Evolutionary conservation across 2,113 vertebrate species (phyloP).

Genomic region (Nipponia nippon): DNA sequence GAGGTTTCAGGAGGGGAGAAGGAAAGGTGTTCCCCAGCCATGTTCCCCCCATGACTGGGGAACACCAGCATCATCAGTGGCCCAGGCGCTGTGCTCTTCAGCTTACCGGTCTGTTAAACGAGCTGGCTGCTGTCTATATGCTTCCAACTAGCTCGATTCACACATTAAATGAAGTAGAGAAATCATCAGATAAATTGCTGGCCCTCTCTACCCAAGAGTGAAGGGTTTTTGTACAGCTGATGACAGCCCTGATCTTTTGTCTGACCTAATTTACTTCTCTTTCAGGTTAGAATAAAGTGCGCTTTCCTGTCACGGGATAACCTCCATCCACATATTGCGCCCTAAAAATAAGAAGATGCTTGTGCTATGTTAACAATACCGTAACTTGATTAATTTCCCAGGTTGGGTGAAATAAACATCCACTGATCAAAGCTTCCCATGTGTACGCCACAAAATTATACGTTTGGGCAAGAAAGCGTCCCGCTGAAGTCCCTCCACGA

Average conservation of each 20-base stretch:
- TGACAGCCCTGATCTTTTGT: conserved; percentile 75
- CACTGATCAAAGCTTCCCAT: neutral
- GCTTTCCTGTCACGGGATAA: conserved; percentile 35
- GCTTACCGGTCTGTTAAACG: neutral
- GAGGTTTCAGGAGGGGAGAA: neutral
- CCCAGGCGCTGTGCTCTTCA: neutral
- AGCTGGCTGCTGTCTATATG: conserved; percentile 1
- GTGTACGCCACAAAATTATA: neutral
- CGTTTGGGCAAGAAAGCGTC: neutral
- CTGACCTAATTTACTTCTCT: conserved; percentile 81
- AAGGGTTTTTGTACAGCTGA: conserved; percentile 59
- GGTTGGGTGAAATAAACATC: neutral
- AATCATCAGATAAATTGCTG: conserved; percentile 73
- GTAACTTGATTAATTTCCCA: neutral
- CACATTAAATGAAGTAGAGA: conserved; percentile 67
- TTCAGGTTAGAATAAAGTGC: conserved; percentile 68
- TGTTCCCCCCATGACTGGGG: neutral
- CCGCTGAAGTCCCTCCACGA: neutral
- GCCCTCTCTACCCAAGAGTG: conserved; percentile 52
- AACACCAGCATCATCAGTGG: neutral
- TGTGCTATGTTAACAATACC: neutral
- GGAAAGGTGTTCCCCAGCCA: neutral
- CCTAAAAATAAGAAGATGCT: neutral
- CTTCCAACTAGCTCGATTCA: conserved; percentile 22
- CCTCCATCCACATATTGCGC: neutral